Conservation (phyloP, 1,140 invertebrate species). For the Brachionus paranguensis region DNA sequence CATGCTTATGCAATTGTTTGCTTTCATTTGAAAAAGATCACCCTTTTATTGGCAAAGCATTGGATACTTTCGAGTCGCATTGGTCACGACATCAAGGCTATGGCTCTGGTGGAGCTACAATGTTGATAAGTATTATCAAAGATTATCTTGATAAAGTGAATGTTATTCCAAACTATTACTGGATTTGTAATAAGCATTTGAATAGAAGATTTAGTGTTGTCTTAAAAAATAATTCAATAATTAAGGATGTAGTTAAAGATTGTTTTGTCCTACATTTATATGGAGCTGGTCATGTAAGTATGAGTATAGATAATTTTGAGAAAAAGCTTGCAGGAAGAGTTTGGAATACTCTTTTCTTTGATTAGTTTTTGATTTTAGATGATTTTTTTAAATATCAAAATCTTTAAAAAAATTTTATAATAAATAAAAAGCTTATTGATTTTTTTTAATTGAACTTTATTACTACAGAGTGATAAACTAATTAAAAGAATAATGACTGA, state of each 20-base stretch:
- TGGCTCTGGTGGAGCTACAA: neutral
- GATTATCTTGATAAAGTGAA: neutral
- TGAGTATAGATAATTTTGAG: neutral
- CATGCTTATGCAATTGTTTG: neutral
- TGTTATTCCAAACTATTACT: neutral
- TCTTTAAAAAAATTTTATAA: no score
- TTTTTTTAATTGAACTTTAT: no score
- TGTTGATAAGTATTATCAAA: neutral
- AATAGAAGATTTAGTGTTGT: neutral
- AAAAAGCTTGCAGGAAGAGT: neutral
- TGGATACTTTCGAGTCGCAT: neutral
- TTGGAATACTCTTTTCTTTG: neutral
- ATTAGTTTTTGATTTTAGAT: neutral
- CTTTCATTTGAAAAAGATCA: neutral
- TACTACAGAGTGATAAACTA: no score
- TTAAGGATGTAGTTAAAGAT: neutral
- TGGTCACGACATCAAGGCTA: neutral
- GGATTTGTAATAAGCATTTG: neutral
- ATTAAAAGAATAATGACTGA: no score
- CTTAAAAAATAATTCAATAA: neutral
- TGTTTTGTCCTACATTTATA: neutral
- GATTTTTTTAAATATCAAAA: no score
- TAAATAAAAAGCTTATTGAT: no score
- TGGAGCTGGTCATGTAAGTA: neutral
- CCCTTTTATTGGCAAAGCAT: neutral